Evolutionary conservation across 2,888 invertebrate genomes (phyloP).

Genomic region (Pandemis heparana): DNA sequence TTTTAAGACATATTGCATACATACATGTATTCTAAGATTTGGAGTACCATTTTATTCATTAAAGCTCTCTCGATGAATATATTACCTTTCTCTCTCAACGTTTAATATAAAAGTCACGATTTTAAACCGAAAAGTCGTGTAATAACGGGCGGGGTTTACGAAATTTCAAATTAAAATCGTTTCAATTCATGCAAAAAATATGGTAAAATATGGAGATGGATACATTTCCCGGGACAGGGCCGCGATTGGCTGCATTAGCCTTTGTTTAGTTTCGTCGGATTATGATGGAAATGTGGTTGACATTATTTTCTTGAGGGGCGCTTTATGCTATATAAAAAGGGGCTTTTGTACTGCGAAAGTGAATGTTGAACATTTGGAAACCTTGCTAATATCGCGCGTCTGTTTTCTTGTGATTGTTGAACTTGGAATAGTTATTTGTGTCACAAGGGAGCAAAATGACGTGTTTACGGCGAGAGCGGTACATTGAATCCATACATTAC

Average conservation of each 20-base stretch:
- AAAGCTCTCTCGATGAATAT: slow-evolving; percentile 10
- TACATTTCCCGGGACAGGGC: slow-evolving; percentile 58
- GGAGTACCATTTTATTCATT: not conserved
- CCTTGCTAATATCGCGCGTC: not conserved
- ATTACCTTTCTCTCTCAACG: not conserved
- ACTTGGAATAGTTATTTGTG: too few relatives aligned
- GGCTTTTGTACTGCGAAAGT: not conserved
- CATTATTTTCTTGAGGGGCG: slow-evolving; percentile 19
- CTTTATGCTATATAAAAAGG: not conserved
- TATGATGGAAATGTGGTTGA: slow-evolving; percentile 2
- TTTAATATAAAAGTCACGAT: slow-evolving; percentile 36
- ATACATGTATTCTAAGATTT: too few relatives aligned
- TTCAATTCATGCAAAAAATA: slow-evolving; percentile 78
- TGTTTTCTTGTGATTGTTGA: too few relatives aligned
- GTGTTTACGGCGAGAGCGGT: too few relatives aligned
- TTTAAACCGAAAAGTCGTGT: slow-evolving; percentile 51
- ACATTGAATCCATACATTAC: too few relatives aligned
- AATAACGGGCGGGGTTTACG: slow-evolving; percentile 58
- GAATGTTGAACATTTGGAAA: too few relatives aligned
- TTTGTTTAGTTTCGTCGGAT: slow-evolving; percentile 48
- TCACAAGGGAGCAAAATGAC: too few relatives aligned
- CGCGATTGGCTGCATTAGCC: slow-evolving; percentile 48
- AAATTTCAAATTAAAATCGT: slow-evolving; percentile 80
- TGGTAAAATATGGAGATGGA: slow-evolving; percentile 78
- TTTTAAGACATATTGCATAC: too few relatives aligned